Evolutionary conservation across 2,888 invertebrate genomes (phyloP).

Genomic region (Oxycera nigricornis): DNA sequence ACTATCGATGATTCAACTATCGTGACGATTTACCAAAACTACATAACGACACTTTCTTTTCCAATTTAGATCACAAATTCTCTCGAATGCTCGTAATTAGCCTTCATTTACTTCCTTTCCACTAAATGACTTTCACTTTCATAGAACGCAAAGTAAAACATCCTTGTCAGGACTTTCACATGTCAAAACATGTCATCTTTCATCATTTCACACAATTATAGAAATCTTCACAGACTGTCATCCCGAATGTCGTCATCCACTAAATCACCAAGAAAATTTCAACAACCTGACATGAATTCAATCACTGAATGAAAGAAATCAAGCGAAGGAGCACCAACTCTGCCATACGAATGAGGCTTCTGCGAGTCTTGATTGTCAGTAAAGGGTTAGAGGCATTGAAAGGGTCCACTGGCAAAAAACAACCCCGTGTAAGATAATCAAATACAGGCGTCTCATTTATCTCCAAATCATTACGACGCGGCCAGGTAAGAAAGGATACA

Average conservation of each 20-base stretch:
- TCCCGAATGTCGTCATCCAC: constrained; percentile 16
- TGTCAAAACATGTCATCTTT: constrained; percentile 37
- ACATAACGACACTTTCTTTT: too few species aligned
- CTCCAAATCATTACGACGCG: neutral
- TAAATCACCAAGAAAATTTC: constrained; percentile 11
- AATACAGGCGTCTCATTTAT: constrained; percentile 6
- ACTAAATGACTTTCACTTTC: constrained; percentile 28
- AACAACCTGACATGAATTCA: constrained; percentile 33
- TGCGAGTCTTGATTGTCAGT: neutral
- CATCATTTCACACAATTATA: constrained; percentile 17
- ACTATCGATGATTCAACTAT: too few species aligned
- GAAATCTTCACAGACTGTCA: constrained; percentile 25
- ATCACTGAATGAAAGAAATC: constrained; percentile 8
- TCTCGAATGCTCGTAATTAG: too few species aligned
- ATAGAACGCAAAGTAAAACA: neutral
- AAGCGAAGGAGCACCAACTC: neutral
- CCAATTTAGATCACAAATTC: too few species aligned
- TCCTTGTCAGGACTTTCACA: neutral
- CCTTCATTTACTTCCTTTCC: neutral
- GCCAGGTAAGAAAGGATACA: constrained; percentile 2
- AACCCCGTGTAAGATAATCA: neutral
- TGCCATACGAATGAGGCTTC: neutral
- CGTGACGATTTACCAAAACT: neutral
- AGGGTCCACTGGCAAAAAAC: neutral
- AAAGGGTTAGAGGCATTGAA: constrained; percentile 32